Evolutionary conservation across 2,888 invertebrate species (phyloP).

Genomic region (Melinaea menophilus): DNA sequence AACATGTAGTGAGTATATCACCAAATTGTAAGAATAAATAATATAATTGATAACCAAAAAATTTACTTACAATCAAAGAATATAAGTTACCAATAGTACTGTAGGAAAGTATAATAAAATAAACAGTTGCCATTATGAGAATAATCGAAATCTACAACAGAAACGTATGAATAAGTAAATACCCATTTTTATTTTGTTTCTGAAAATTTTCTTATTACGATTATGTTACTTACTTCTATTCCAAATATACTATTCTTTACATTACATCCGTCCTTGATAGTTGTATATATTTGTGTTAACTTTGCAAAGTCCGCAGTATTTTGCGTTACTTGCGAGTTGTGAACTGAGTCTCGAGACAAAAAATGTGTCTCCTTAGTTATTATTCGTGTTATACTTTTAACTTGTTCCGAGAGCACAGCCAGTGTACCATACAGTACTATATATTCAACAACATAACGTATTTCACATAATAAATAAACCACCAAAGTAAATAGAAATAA

Average conservation of each 20-base stretch:
- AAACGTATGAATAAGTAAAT: background rate
- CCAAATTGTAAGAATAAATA: too few species aligned
- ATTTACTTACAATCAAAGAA: too few species aligned
- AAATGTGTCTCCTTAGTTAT: conserved; percentile 8
- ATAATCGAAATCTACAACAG: conserved; percentile 4
- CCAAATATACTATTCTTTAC: conserved; percentile 23
- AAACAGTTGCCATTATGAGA: background rate
- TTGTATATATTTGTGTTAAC: conserved; percentile 14
- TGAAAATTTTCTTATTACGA: too few species aligned
- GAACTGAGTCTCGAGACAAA: conserved; percentile 14
- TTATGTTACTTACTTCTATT: conserved; percentile 13
- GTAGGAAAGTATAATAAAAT: conserved; percentile 18
- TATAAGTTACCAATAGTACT: background rate
- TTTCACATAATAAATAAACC: too few species aligned
- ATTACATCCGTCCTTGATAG: conserved; percentile 16
- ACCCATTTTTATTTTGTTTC: too few species aligned
- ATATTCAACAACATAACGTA: conserved; percentile 32
- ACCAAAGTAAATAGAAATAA: too few species aligned
- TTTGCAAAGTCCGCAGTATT: conserved; percentile 14
- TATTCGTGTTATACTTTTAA: conserved; percentile 36
- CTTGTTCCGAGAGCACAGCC: conserved; percentile 38
- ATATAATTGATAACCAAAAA: too few species aligned
- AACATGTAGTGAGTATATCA: too few species aligned
- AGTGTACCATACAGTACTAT: conserved; percentile 35
- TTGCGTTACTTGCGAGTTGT: background rate